Evolutionary conservation across 2,797 vertebrate species (phyloP).

Genomic region (Diglossa cyanea): DNA sequence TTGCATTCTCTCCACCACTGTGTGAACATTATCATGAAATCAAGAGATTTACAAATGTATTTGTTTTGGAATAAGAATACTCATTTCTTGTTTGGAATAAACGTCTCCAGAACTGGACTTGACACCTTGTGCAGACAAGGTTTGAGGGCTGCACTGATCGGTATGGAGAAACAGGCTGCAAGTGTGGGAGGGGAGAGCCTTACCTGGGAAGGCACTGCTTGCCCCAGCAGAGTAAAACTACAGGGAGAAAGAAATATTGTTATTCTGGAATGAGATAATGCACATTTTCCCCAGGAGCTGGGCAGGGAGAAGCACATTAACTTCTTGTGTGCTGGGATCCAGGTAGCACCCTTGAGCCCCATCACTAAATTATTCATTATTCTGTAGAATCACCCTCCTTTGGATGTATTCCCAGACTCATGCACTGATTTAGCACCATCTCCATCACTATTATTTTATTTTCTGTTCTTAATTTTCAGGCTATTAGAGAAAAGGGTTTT

Average conservation of each 20-base stretch:
- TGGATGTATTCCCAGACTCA: not conserved
- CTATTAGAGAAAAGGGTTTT: not conserved
- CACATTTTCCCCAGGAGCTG: not conserved
- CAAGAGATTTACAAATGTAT: not conserved
- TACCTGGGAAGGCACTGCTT: not conserved
- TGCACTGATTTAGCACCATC: not conserved
- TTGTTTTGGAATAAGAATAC: not conserved
- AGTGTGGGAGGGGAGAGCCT: not conserved
- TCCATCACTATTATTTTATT: not conserved
- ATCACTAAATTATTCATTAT: not conserved
- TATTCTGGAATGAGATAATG: not conserved
- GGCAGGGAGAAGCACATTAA: not conserved
- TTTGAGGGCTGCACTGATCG: not conserved
- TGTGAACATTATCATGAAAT: too few species aligned
- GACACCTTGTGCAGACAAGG: not conserved
- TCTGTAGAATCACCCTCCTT: not conserved
- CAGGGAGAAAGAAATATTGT: accelerated
- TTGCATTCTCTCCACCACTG: not conserved
- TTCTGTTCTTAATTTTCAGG: not conserved
- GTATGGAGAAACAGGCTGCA: not conserved
- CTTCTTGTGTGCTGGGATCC: not conserved
- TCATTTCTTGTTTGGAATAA: not conserved
- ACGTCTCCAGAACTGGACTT: not conserved
- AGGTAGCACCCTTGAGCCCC: not conserved
- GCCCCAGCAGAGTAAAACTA: not conserved